phyloP scores from a whole-genome alignment of 37 sponge, comb jelly and placozoan species.

The Halichondria panicea region DNA sequence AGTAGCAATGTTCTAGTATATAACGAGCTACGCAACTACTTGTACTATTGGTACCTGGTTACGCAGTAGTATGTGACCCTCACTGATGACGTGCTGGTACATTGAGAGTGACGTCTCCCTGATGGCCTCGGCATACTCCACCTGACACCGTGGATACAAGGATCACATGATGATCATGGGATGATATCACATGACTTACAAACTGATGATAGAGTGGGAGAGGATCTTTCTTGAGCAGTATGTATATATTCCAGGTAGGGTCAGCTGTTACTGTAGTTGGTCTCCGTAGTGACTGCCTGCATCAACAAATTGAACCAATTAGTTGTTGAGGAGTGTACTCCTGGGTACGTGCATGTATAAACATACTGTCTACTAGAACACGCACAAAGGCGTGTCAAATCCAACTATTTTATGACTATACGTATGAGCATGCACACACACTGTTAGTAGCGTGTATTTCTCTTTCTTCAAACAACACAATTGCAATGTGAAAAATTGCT shows the following conservation, averaged over 20 bases:
- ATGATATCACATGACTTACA: constrained; percentile 39
- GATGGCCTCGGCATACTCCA: constrained; percentile 19
- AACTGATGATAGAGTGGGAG: constrained; percentile 46
- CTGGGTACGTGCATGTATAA: too few relatives aligned
- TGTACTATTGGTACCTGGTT: constrained; percentile 9
- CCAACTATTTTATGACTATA: too few relatives aligned
- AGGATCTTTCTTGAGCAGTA: constrained; percentile 30
- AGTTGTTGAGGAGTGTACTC: too few relatives aligned
- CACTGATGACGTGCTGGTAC: constrained; percentile 42
- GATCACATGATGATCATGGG: neutral
- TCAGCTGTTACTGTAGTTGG: neutral
- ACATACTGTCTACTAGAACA: too few relatives aligned
- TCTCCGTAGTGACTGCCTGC: constrained; percentile 39
- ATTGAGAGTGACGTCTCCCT: constrained; percentile 48
- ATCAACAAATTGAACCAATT: neutral
- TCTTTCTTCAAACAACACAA: too few relatives aligned
- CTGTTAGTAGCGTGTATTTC: too few relatives aligned
- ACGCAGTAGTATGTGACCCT: constrained; percentile 46
- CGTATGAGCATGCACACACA: too few relatives aligned
- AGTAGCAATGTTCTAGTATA: too few relatives aligned
- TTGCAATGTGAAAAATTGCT: too few relatives aligned
- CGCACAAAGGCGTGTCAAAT: neutral
- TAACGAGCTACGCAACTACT: too few relatives aligned
- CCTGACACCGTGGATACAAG: constrained; percentile 8
- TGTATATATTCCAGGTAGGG: constrained; percentile 53